phyloP scores from a whole-genome alignment of 2,113 vertebrate genomes.

The Crotalus tigris region DNA sequence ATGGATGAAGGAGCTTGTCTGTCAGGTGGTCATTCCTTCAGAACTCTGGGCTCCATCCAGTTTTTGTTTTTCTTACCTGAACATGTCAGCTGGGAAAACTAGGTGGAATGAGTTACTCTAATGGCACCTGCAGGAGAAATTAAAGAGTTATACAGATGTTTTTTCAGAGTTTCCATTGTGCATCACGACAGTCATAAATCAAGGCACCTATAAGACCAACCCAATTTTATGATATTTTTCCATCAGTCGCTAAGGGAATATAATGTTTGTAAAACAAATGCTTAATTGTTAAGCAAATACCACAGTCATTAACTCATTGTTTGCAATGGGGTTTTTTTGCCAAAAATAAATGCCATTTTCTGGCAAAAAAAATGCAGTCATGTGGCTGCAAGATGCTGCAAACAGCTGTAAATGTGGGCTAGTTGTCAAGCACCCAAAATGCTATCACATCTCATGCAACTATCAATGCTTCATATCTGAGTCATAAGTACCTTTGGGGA shows the following conservation, averaged over 20 bases:
- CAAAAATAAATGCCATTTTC: no score
- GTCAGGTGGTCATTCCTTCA: background rate
- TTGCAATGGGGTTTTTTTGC: no score
- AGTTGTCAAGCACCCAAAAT: no score
- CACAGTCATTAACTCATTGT: no score
- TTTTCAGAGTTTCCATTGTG: background rate
- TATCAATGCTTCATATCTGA: no score
- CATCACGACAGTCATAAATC: background rate
- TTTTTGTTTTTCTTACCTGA: background rate
- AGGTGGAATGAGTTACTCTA: background rate
- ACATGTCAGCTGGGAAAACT: background rate
- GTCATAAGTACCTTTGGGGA: no score
- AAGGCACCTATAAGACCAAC: background rate
- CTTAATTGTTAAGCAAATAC: no score
- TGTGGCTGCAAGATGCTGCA: no score
- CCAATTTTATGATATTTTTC: background rate
- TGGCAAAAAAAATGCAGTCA: no score
- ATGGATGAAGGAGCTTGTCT: background rate
- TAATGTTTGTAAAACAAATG: no score
- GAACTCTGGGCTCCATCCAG: background rate
- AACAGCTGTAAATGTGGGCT: no score
- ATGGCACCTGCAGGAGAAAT: background rate
- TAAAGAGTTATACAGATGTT: background rate
- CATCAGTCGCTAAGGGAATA: background rate
- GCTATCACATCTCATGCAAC: no score